Evolutionary conservation across 2,888 invertebrate genomes (phyloP).

Genomic region (Mythimna albipuncta): DNA sequence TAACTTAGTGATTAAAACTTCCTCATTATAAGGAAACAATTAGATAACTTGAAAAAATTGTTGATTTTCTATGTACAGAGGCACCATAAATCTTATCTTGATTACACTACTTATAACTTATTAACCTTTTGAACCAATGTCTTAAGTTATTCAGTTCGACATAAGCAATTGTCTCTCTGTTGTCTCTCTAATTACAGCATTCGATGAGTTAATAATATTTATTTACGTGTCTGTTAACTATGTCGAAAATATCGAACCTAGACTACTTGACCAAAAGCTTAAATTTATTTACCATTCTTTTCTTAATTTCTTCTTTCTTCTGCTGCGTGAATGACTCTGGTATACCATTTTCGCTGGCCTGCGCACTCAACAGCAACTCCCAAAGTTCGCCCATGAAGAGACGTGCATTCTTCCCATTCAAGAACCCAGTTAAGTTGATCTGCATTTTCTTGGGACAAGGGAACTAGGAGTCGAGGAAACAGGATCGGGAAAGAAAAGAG

Average conservation of each 20-base stretch:
- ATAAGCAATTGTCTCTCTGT: no score
- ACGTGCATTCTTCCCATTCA: constrained; percentile 99
- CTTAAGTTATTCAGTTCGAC: no score
- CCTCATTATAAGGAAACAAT: no score
- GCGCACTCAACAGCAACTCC: constrained; percentile 98
- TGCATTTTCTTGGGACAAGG: constrained; percentile 99
- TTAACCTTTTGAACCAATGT: no score
- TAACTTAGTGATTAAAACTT: no score
- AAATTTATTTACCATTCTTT: constrained; percentile 92
- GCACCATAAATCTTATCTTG: no score
- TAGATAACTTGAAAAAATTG: no score
- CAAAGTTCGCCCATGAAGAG: constrained; percentile 99
- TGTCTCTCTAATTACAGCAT: no score
- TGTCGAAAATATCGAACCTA: not conserved
- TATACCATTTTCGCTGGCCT: constrained; percentile 98
- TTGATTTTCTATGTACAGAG: no score
- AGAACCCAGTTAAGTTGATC: constrained; percentile 99
- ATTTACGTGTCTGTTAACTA: no score
- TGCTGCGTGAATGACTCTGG: constrained; percentile 98
- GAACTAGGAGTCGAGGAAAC: constrained; percentile 92
- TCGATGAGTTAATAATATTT: no score
- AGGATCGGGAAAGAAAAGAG: constrained; percentile 86
- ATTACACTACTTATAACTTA: no score
- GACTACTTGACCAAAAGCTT: not conserved
- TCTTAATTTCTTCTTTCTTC: constrained; percentile 99